Percentiles rank a stretch among this genome's conserved stretches.
phyloP scores from a whole-genome alignment of 1,140 invertebrate species.

The Nasonia giraulti region DNA sequence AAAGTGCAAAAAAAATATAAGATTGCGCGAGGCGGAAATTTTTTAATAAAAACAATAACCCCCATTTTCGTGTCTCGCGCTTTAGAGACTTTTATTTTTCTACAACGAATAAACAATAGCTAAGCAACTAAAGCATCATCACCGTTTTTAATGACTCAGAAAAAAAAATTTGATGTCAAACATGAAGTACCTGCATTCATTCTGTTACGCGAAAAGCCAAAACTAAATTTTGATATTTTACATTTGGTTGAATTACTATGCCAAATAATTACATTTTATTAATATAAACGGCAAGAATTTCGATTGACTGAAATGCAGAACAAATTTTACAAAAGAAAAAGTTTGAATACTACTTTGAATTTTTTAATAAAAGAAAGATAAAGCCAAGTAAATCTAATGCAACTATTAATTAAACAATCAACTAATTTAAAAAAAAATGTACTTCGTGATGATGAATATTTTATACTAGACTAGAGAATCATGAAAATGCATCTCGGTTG shows the following conservation, averaged over 20 bases:
- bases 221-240: not conserved
- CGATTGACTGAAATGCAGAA: not conserved
- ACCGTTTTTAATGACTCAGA: constrained; percentile 9
- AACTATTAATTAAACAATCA: constrained; percentile 23
- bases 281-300: not conserved
- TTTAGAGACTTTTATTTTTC: constrained; percentile 52
- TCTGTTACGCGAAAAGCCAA: not conserved
- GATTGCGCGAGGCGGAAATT: constrained; percentile 21
- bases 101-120: constrained; percentile 52
- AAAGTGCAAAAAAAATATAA: constrained; percentile 29
- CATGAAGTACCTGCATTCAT: constrained; percentile 27
- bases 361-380: constrained; percentile 11
- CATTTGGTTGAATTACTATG: too few species aligned
- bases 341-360: constrained; percentile 7
- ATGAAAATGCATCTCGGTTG: not conserved
- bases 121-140: constrained; percentile 24
- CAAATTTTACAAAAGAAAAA: too few species aligned
- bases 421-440: constrained; percentile 12
- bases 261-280: too few species aligned
- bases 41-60: constrained; percentile 48
- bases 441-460: not conserved
- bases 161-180: constrained; percentile 20
- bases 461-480: not conserved
- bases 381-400: not conserved
- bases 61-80: constrained; percentile 44